phyloP scores from a whole-genome alignment of 2,888 invertebrate species.

The Cephus pulcher region DNA sequence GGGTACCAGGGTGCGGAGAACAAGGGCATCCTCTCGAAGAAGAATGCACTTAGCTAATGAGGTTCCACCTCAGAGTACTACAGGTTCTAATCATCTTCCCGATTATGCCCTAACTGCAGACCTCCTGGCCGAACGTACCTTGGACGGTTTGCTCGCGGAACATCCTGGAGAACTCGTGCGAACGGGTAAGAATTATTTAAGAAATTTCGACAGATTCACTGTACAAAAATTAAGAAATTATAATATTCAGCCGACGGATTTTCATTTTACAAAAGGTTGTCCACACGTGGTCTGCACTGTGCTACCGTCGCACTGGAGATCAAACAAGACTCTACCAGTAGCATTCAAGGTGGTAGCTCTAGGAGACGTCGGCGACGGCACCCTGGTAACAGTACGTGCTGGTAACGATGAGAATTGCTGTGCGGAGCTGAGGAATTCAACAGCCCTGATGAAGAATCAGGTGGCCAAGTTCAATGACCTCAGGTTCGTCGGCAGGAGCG shows the following conservation, averaged over 20 bases:
- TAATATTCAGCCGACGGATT: neutral
- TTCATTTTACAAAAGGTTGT: constrained; percentile 37
- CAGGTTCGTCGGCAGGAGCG: constrained; percentile 96
- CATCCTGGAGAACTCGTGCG: constrained; percentile 93
- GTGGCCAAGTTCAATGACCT: constrained; percentile 98
- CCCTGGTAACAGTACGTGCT: constrained; percentile 91
- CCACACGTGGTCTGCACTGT: constrained; percentile 79
- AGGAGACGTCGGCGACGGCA: constrained; percentile 94
- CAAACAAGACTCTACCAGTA: constrained; percentile 95
- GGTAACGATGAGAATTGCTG: constrained; percentile 98
- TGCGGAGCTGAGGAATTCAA: constrained; percentile 92
- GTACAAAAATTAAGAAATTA: neutral
- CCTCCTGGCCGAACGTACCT: constrained; percentile 83
- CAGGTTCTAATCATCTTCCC: constrained; percentile 61
- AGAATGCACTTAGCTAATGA: constrained; percentile 85
- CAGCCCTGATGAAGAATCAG: constrained; percentile 96
- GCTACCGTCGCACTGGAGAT: constrained; percentile 95
- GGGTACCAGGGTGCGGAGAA: constrained; percentile 46
- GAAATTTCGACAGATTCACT: constrained; percentile 4
- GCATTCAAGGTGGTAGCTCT: constrained; percentile 95
- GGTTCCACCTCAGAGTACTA: constrained; percentile 72
- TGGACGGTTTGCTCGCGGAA: constrained; percentile 87
- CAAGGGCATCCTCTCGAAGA: constrained; percentile 54
- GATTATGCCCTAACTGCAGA: constrained; percentile 82
- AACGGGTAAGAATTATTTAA: constrained; percentile 74